Percentiles rank a stretch among this genome's conserved stretches.
Evolutionary conservation across 2,888 invertebrate genomes (phyloP).

Genomic region (Troides aeacus): DNA sequence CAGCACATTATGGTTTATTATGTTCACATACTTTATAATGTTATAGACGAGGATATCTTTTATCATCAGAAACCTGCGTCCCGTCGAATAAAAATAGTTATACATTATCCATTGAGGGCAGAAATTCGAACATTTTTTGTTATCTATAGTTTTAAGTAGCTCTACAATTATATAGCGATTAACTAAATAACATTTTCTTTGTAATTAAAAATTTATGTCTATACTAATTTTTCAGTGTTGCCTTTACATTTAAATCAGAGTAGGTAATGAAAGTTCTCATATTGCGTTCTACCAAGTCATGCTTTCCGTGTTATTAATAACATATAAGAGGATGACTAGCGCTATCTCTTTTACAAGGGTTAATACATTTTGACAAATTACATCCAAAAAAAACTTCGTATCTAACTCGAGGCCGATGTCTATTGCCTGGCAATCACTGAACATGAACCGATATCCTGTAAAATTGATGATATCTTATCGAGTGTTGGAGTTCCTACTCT

Average conservation of each 20-base stretch:
- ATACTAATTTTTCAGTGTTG: neutral
- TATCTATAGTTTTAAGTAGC: neutral
- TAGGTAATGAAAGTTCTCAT: neutral
- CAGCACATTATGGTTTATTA: too few species aligned
- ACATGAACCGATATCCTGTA: neutral
- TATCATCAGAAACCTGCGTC: too few species aligned
- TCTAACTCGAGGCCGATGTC: neutral
- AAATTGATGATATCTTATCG: too few species aligned
- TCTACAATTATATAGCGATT: neutral
- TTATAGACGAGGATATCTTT: too few species aligned
- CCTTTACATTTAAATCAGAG: neutral
- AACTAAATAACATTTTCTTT: neutral
- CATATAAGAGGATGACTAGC: constrained; percentile 4
- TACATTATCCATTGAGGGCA: neutral
- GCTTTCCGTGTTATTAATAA: constrained; percentile 9
- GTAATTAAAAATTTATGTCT: neutral
- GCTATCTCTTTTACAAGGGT: constrained; percentile 3
- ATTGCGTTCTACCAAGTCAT: neutral
- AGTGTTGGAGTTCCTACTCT: too few species aligned
- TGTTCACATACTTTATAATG: too few species aligned
- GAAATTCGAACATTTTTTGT: neutral
- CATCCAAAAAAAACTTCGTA: neutral
- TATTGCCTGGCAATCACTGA: neutral
- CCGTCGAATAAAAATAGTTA: too few species aligned
- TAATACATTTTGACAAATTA: constrained; percentile 12